Evolutionary conservation across 2,888 invertebrate species (phyloP).

Genomic region (Diaperis boleti): DNA sequence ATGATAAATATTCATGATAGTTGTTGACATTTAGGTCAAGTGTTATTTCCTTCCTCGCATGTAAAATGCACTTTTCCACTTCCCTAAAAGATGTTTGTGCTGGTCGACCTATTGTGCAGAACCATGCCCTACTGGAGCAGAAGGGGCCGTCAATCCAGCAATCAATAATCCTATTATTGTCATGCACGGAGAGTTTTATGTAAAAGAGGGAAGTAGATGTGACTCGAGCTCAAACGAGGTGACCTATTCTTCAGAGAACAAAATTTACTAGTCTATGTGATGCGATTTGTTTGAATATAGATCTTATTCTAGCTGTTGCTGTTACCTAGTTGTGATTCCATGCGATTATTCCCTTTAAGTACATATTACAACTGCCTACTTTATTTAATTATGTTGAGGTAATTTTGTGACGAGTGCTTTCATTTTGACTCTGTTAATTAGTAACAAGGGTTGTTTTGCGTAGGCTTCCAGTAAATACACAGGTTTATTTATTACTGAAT

Average conservation of each 20-base stretch:
- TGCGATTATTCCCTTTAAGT: background rate
- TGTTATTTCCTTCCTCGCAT: no score
- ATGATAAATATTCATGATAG: no score
- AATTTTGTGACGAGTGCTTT: background rate
- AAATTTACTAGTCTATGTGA: background rate
- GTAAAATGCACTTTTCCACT: no score
- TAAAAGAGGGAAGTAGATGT: background rate
- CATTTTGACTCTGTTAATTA: background rate
- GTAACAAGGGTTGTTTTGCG: background rate
- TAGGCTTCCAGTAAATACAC: background rate
- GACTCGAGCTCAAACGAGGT: background rate
- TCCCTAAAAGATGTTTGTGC: background rate
- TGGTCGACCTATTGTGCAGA: background rate
- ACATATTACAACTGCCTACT: background rate
- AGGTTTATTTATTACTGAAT: no score
- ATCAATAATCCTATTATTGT: conserved; percentile 1
- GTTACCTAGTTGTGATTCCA: no score
- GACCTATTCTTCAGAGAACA: background rate
- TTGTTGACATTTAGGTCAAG: no score
- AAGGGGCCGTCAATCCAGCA: background rate
- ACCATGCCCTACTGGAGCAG: background rate
- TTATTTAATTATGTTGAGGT: background rate
- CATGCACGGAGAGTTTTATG: background rate
- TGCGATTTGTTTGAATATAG: background rate
- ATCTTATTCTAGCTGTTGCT: background rate